Evolutionary conservation across 2,797 vertebrate genomes (phyloP), one percentile per base, ranked within the genome.

Genomic region (Sylvilagus floridanus): DNA sequence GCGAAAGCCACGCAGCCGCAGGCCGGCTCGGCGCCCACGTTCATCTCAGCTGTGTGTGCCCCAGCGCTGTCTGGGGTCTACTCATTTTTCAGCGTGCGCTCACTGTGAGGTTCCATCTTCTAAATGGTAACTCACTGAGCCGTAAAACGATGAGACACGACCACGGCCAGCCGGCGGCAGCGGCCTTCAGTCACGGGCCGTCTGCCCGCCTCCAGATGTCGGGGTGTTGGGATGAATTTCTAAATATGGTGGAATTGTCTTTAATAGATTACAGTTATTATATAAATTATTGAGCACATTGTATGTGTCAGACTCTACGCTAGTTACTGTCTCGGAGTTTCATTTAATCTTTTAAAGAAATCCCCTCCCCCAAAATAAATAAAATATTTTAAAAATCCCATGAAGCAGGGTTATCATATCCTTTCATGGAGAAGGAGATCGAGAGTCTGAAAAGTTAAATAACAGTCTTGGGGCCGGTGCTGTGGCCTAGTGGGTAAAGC

Each of bases 81-180:
- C 94, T 92, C 85, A 66, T 62, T 93, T 96, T 95, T 86, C 93
- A 72, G 24, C 91, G 75, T 66, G 69, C 60, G 93, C 57, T 84
- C 42, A 65, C 84, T 93, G 50, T 65, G 90, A 65, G 65, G 50
- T 82, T 81, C 62, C 69, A 26, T 95, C 91, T 93, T 95, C 82
- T 89, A 65, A 93, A 78, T 78, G 77, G 78, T 87, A 93, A 93
- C 87, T 88, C 89, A 42, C 83, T 30, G 84, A 96, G 81, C 52
- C 78, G 13, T 91, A 26, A 83, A 92, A 88, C 52, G 32, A 69
- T 68, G 71, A 10, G 50, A 52, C 75, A 14, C 47, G 79, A 54
- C 71, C 68, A 9, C 60, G 79, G 83, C 32, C 54, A 69, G 62
- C 57, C 54, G 89, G 76, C 52, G 30, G 54, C 11, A 5, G 52